phyloP scores from a whole-genome alignment of 2,797 vertebrate species.

The Echeneis naucrates region DNA sequence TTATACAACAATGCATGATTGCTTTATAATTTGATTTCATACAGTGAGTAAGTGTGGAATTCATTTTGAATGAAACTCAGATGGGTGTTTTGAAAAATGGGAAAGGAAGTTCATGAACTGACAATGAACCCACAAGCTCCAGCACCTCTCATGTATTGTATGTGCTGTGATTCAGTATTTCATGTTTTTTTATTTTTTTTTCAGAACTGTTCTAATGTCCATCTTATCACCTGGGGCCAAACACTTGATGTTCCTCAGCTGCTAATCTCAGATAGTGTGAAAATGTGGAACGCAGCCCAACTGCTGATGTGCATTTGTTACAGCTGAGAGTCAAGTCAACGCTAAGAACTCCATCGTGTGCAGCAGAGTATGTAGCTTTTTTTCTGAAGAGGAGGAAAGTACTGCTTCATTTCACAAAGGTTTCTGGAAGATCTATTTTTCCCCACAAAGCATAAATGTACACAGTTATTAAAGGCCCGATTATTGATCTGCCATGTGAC shows the following conservation, averaged over 20 bases:
- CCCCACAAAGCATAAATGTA: slow-evolving; percentile 24
- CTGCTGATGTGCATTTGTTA: slow-evolving; percentile 45
- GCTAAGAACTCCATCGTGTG: slow-evolving; percentile 24
- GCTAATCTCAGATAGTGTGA: slow-evolving; percentile 34
- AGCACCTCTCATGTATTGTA: not conserved
- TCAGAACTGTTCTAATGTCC: slow-evolving; percentile 30
- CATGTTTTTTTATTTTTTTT: too few relatives aligned
- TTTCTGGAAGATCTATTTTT: slow-evolving; percentile 44
- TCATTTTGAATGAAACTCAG: slow-evolving; percentile 18
- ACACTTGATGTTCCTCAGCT: slow-evolving; percentile 45
- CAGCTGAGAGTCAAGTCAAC: slow-evolving; percentile 25
- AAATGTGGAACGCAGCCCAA: slow-evolving; percentile 44
- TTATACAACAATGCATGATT: slow-evolving; percentile 22
- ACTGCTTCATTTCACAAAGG: slow-evolving; percentile 37
- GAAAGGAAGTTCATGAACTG: slow-evolving; percentile 50
- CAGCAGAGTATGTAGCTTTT: slow-evolving; percentile 36
- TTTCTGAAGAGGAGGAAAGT: slow-evolving; percentile 22
- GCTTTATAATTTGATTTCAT: slow-evolving; percentile 45
- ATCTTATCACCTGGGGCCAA: slow-evolving; percentile 41
- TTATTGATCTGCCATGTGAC: slow-evolving; percentile 66
- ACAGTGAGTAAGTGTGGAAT: slow-evolving; percentile 9
- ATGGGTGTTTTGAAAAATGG: slow-evolving; percentile 7
- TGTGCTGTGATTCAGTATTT: slow-evolving; percentile 24
- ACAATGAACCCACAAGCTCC: slow-evolving; percentile 33
- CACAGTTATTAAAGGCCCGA: slow-evolving; percentile 45